Evolutionary conservation across 2,113 vertebrate genomes (phyloP).

Genomic region (Montifringilla adamsi): DNA sequence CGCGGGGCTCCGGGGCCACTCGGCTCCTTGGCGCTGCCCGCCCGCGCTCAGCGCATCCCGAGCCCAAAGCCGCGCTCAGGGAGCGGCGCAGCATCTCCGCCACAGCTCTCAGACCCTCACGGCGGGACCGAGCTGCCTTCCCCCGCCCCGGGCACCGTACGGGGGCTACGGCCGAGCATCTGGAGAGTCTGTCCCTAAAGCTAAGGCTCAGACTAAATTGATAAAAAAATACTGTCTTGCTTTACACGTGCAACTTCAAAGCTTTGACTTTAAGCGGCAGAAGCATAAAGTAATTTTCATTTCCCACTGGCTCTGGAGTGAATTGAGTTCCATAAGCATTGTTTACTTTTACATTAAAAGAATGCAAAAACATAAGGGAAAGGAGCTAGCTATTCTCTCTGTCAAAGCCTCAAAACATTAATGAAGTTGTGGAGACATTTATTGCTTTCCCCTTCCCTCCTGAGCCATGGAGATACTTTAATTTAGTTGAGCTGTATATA

Average conservation of each 20-base stretch:
- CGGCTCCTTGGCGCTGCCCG: not conserved
- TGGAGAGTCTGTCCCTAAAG: rapidly evolving
- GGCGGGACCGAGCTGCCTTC: not conserved
- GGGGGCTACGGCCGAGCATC: rapidly evolving
- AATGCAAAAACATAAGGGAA: rapidly evolving
- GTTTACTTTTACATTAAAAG: not conserved
- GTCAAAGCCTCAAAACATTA: not conserved
- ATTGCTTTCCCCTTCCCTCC: not conserved
- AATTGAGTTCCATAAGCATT: not conserved
- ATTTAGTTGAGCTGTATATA: not conserved
- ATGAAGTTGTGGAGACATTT: not conserved
- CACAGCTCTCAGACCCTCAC: not conserved
- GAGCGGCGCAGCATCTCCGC: not conserved
- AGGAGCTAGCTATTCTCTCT: not conserved
- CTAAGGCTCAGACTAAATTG: rapidly evolving
- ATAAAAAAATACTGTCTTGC: no score
- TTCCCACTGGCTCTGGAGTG: not conserved
- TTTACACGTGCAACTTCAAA: not conserved
- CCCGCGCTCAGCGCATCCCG: not conserved
- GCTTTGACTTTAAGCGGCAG: not conserved
- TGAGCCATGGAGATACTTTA: not conserved
- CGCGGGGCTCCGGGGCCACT: not conserved
- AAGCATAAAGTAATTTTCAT: not conserved
- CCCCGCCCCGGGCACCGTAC: not conserved
- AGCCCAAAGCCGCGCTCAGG: not conserved